Conservation (phyloP, 2,797 vertebrate species). For the Leptoclinus maculatus region DNA sequence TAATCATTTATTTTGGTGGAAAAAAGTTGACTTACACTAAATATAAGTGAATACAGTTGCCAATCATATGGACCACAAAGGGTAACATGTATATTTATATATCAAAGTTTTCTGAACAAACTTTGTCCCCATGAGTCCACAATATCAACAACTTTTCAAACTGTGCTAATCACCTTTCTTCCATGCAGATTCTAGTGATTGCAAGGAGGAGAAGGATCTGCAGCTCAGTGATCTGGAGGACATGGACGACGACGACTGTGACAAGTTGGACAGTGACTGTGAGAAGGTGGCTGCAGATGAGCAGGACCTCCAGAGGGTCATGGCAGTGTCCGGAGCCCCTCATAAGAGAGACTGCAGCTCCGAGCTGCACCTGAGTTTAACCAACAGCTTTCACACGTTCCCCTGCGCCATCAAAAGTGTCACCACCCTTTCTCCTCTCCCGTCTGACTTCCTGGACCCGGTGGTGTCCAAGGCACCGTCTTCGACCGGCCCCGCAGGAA, state of each 20-base stretch:
- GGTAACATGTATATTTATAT: background rate
- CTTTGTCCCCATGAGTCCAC: background rate
- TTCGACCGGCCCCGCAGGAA: slow-evolving; percentile 48
- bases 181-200: slow-evolving; percentile 82
- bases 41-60: background rate
- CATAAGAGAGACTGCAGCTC: slow-evolving; percentile 85
- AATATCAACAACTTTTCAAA: background rate
- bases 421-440: slow-evolving; percentile 76
- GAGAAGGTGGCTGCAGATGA: slow-evolving; percentile 78
- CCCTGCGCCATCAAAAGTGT: slow-evolving; percentile 80
- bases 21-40: background rate
- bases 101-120: background rate
- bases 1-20: slow-evolving; percentile 32
- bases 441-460: slow-evolving; percentile 82
- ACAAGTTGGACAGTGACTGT: slow-evolving; percentile 88
- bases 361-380: slow-evolving; percentile 77
- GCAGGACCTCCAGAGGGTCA: slow-evolving; percentile 65
- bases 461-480: slow-evolving; percentile 71
- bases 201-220: slow-evolving; percentile 88
- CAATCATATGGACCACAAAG: background rate
- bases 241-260: slow-evolving; percentile 90
- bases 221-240: slow-evolving; percentile 91
- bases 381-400: slow-evolving; percentile 84
- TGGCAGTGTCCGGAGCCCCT: slow-evolving; percentile 64
- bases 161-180: background rate